A percentile compares a stretch with the other conserved stretches of the same genome.
Conservation (phyloP, 2,797 vertebrate species). For the Varecia variegata region DNA sequence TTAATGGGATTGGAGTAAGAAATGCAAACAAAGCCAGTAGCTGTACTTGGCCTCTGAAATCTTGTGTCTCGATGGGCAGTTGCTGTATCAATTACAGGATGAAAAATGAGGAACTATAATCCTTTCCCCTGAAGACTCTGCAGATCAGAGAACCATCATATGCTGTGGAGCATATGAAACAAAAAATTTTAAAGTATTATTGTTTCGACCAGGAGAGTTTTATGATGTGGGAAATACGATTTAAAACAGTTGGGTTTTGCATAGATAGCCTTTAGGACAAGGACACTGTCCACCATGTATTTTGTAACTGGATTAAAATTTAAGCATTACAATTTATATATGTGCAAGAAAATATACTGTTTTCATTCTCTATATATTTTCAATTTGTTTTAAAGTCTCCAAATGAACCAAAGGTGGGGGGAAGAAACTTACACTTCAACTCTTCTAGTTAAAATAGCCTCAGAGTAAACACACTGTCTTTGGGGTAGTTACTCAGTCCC, state of each 20-base stretch:
- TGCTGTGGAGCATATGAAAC: conserved; percentile 39
- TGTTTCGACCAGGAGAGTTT: conserved; percentile 53
- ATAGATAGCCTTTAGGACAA: neutral
- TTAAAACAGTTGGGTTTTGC: conserved; percentile 38
- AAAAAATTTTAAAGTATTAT: conserved; percentile 29
- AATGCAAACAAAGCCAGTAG: conserved; percentile 52
- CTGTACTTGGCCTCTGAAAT: conserved; percentile 38
- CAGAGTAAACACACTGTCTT: neutral
- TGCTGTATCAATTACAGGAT: conserved; percentile 70
- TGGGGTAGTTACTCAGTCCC: neutral
- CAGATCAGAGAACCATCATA: conserved; percentile 62
- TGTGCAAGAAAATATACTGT: neutral
- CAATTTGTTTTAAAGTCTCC: conserved; percentile 16
- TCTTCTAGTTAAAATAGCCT: neutral
- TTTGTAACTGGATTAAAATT: neutral
- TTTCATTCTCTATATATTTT: neutral
- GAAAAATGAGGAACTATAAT: conserved; percentile 67
- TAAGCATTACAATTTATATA: neutral
- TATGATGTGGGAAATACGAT: conserved; percentile 10
- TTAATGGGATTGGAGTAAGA: conserved; percentile 42
- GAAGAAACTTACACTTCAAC: neutral
- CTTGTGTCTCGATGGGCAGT: conserved; percentile 40
- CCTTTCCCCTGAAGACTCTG: conserved; percentile 57
- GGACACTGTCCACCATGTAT: neutral
- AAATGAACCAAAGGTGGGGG: neutral